Evolutionary conservation across 2,113 vertebrate species (phyloP), one percentile per base, ranked within the genome.

Genomic region (Cynopterus brachyotis): DNA sequence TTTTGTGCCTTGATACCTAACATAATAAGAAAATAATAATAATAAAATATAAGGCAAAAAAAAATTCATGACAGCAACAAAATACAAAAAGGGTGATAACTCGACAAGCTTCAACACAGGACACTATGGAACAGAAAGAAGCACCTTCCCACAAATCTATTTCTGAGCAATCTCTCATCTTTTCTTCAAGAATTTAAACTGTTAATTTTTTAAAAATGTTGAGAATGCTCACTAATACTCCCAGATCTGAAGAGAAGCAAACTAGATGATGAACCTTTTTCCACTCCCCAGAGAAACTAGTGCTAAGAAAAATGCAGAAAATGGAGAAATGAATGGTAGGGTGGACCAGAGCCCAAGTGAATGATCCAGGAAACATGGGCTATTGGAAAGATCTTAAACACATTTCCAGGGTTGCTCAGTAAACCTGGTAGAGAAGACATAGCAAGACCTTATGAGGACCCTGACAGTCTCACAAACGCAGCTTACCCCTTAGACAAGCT

Each of bases 191-290:
- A 82, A 76, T 82, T 72, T 79, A 92, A 96, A 62, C 59, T 32
- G 17, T 26, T 94, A 42, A 94, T 60, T 80, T 92, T 53, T 96
- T 84, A 40, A 87, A 81, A 87, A 81, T 57, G 69, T 9, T 32
- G 22, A 75, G 6, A 70, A 70, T 50, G 55, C n/a, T 82, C 47
- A 26, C 59, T 60, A 72, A 79, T 53, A 59, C 8, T 6, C 13
- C 26, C 50, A 60, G 20, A 67, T 62, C 32, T 91, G 22, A 28
- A 95, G 12, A 93, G 72, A 64, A 79, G 26, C 12, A 73, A 66
- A 87, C 5, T 32, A 40, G 35, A 8, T 42, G 9, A 9, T 82
- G 42, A 92, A 42, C 13, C 50, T 37, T 59, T 60, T 53, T 30
- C 67, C 72, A 81, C 19, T 78, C 55, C 35, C 40, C 22, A 64